A percentile compares a stretch with the other conserved stretches of the same genome.
These are phyloP conservation scores for Hyalella azteca DNA, from an alignment of 2,888 invertebrate genomes.

Conservation along the genomic window DNA sequence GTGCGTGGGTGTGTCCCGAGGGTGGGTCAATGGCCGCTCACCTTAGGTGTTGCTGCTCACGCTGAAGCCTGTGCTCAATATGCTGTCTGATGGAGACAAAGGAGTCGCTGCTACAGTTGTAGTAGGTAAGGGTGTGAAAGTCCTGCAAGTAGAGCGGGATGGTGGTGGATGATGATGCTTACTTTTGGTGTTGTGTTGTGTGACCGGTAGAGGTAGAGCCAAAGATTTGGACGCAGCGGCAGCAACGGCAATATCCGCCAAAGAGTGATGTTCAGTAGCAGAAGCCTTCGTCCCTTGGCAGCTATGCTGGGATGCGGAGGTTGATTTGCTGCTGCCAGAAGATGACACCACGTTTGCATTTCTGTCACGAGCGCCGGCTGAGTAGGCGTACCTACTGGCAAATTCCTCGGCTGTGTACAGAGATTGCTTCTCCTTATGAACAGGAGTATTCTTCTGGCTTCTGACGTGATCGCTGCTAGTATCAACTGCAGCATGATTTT, in stretches of 20 bases:
- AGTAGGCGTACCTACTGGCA: background rate
- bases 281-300: background rate
- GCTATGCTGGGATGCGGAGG: background rate
- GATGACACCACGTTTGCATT: background rate
- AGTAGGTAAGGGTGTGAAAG: no score
- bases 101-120: background rate
- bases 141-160: no score
- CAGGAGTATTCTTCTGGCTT: no score
- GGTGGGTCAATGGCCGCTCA: conserved; percentile 54
- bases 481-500: no score
- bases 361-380: background rate
- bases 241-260: conserved; percentile 14
- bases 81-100: conserved; percentile 19
- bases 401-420: background rate
- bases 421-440: no score
- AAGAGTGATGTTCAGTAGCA: background rate
- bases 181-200: background rate
- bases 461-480: no score
- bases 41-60: background rate
- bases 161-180: background rate
- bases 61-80: conserved; percentile 35
- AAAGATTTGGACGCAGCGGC: conserved; percentile 18
- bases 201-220: background rate
- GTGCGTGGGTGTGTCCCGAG: conserved; percentile 56
- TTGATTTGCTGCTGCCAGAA: background rate